Conservation (phyloP, 1,140 invertebrate species). For the Eumeta japonica region DNA sequence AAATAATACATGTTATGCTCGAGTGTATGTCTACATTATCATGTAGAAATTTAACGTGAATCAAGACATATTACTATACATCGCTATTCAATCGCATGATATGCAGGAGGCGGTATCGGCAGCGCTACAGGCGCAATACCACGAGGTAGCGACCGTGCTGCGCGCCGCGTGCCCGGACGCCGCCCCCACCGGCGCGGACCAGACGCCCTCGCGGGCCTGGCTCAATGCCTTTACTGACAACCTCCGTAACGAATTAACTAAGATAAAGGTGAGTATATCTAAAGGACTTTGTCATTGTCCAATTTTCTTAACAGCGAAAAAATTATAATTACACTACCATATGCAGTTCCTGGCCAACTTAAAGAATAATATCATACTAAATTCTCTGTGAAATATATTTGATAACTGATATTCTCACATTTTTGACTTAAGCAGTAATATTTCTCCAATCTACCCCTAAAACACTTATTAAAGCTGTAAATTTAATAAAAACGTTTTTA, state of each 20-base stretch:
- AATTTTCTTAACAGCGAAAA: too few relatives aligned
- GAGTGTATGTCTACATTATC: background rate
- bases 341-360: too few relatives aligned
- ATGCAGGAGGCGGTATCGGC: slow-evolving; percentile 53
- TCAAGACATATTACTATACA: background rate
- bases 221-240: slow-evolving; percentile 57
- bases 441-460: too few relatives aligned
- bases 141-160: slow-evolving; percentile 58
- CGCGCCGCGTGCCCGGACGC: slow-evolving; percentile 63
- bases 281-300: too few relatives aligned
- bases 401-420: too few relatives aligned
- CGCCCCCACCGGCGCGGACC: slow-evolving; percentile 42
- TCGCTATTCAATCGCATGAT: background rate
- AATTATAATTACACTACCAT: too few relatives aligned
- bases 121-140: slow-evolving; percentile 57
- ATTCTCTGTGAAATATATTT: too few relatives aligned
- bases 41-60: background rate
- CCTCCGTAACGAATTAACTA: slow-evolving; percentile 31
- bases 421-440: too few relatives aligned
- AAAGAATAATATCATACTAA: too few relatives aligned
- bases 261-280: slow-evolving; percentile 19
- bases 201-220: slow-evolving; percentile 57
- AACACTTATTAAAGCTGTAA: too few relatives aligned
- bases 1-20: background rate
- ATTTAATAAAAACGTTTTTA: too few relatives aligned